Evolutionary conservation across 2,797 vertebrate genomes (phyloP).

Genomic region (Pelodytes ibericus): DNA sequence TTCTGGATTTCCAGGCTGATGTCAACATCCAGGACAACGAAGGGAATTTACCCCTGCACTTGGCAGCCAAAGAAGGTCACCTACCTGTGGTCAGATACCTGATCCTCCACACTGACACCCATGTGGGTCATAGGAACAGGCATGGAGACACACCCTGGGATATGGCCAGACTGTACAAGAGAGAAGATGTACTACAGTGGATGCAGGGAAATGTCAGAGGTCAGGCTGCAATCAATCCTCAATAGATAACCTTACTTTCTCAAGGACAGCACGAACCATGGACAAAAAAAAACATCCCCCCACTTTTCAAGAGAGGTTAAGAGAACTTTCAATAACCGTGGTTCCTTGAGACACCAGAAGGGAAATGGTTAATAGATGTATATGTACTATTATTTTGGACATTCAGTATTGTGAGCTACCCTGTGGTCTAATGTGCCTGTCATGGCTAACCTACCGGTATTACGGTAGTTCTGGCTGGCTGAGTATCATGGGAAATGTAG

Average conservation of each 20-base stretch:
- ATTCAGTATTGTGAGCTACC: neutral
- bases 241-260: neutral
- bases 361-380: neutral
- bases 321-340: neutral
- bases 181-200: conserved; percentile 66
- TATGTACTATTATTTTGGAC: no score
- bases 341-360: neutral
- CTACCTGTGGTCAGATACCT: conserved; percentile 78
- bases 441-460: no score
- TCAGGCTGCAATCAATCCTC: neutral
- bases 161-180: conserved; percentile 72
- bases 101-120: conserved; percentile 66
- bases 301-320: neutral
- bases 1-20: conserved; percentile 79
- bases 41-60: conserved; percentile 90
- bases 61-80: conserved; percentile 86
- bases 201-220: conserved; percentile 55
- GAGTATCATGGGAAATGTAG: no score
- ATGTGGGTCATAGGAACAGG: conserved; percentile 73
- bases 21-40: conserved; percentile 78
- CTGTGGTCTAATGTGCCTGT: no score
- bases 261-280: neutral
- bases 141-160: conserved; percentile 76
- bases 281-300: conserved; percentile 10
- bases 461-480: no score